phyloP scores from a whole-genome alignment of 2,888 invertebrate genomes.

The Hydraecia micacea region DNA sequence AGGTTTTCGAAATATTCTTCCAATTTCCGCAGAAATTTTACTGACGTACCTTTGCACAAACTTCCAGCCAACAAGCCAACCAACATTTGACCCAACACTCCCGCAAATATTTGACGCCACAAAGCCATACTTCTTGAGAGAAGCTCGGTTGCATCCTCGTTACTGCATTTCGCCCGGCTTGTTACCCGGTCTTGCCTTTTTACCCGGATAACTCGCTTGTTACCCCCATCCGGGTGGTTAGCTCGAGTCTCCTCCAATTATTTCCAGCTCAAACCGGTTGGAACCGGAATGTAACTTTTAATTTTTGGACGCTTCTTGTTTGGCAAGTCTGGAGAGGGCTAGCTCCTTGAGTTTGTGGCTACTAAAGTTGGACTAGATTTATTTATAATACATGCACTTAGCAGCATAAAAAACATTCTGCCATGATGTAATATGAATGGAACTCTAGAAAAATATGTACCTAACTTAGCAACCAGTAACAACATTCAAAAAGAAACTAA shows the following conservation, averaged over 20 bases:
- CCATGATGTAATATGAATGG: constrained; percentile 13
- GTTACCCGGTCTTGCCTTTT: constrained; percentile 78
- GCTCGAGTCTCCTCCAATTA: constrained; percentile 89
- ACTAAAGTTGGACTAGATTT: constrained; percentile 47
- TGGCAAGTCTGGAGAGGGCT: constrained; percentile 45
- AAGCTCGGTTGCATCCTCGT: constrained; percentile 79
- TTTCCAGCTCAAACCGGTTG: constrained; percentile 83
- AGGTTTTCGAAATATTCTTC: background rate
- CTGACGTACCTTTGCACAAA: constrained; percentile 11
- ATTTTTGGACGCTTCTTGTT: constrained; percentile 69
- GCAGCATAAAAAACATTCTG: constrained; percentile 31
- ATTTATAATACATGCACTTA: constrained; percentile 45
- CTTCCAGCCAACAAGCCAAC: constrained; percentile 21
- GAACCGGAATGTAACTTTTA: constrained; percentile 79
- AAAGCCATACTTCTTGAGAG: constrained; percentile 73
- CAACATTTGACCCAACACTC: constrained; percentile 50
- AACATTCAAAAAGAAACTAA: no score
- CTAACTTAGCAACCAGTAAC: no score
- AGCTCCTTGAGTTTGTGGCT: constrained; percentile 38
- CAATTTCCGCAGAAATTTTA: background rate
- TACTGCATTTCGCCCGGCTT: constrained; percentile 74
- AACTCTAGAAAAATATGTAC: constrained; percentile 11
- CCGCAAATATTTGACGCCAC: constrained; percentile 61
- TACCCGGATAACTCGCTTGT: constrained; percentile 82
- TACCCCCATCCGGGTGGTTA: constrained; percentile 86